Base-by-base conservation (phyloP, 2,888 invertebrate genomes). In the Aradus depressus region DNA sequence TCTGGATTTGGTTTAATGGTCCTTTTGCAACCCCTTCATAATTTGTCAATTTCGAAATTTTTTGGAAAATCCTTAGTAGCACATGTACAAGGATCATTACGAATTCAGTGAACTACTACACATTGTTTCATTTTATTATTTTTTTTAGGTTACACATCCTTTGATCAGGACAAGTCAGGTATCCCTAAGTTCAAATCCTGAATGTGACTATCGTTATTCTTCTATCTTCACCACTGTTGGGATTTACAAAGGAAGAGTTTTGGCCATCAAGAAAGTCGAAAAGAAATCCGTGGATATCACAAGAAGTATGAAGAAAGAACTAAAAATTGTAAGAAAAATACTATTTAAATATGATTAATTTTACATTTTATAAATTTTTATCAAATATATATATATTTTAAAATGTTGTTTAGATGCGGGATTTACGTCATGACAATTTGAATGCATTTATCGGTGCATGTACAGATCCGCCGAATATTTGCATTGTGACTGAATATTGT, bases 391-490 rank as follows among this genome's bases (percentile, higher is more conserved):
- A 12, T 28, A 10, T 35, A 16, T n/a, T 35, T 14, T 6, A 14
- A 14, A 5, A 35, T 16, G 5, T 58, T 59, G 66, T 66, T 22
- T 66, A 92, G 91, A 83, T 92, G 75, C 76, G 88, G 55, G 91
- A 92, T 67, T 72, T 92, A 57, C 78, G 88, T 16, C 91, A 93
- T 64, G 90, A 91, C 67, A 93, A 93, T 67, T 73, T 93, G 53
- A 90, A 90, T 64, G 84, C 87, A 12, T 92, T 92, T 64, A 84
- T 92, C 56, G 92, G 92, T 42, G 91, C 91, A 12, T 90, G 88
- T 64, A 86, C 89, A 12, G 92, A 92, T 63, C 82, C 88, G 2
- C 89, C 90, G 0, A 85, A 88, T 64, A 85, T 91, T 62, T 90
- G 88, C 68, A 83, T 91, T 59, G 76, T 92, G 44, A 86, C 87